Evolutionary conservation across 2,888 invertebrate genomes (phyloP).

Genomic region (Cistogaster globosa): DNA sequence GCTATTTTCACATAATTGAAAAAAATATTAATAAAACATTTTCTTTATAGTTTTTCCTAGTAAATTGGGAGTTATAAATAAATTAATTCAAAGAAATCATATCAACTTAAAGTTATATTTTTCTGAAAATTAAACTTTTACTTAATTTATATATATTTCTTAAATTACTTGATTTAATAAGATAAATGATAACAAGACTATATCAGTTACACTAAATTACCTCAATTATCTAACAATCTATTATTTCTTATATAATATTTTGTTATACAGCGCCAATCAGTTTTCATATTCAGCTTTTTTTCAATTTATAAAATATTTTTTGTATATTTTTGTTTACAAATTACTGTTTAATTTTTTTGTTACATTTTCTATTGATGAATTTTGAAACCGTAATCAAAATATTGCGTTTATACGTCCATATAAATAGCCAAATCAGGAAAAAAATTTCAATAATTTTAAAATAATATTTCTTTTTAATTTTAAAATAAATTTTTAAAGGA

Average conservation of each 20-base stretch:
- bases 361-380: conserved; percentile 56
- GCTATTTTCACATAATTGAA: too few relatives aligned
- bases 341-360: neutral
- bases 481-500: conserved; percentile 80
- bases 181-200: neutral
- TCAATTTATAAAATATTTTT: conserved; percentile 11
- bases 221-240: too few relatives aligned
- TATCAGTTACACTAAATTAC: neutral
- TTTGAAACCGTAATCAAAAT: conserved; percentile 79
- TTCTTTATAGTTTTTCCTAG: too few relatives aligned
- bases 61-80: too few relatives aligned
- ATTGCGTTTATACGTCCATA: conserved; percentile 6
- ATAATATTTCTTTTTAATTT: conserved; percentile 23
- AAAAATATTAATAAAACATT: too few relatives aligned
- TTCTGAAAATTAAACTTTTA: neutral
- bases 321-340: conserved; percentile 20
- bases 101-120: conserved; percentile 2
- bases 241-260: neutral
- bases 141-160: neutral
- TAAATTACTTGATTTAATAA: neutral
- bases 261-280: conserved; percentile 60
- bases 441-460: too few relatives aligned
- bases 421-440: neutral
- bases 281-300: conserved; percentile 63
- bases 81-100: neutral